These are phyloP conservation scores for Hyposoter dolosus DNA, from an alignment of 2,888 invertebrate species.

Conservation along the genomic window DNA sequence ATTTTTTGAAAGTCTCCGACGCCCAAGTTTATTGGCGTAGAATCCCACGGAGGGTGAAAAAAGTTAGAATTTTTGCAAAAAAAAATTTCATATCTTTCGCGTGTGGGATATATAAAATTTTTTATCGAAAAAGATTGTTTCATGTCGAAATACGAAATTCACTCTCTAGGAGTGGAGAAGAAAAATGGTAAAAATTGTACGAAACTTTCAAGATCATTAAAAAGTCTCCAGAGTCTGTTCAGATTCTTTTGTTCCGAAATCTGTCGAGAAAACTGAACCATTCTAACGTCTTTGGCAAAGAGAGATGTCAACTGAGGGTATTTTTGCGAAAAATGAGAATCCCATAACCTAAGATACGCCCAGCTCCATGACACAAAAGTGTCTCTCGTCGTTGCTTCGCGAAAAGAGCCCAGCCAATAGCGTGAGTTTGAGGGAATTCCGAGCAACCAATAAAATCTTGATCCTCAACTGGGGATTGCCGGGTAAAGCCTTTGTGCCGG, in stretches of 20 bases:
- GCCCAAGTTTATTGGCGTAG: background rate
- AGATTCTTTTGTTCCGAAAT: background rate
- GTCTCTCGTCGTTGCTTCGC: background rate
- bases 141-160: background rate
- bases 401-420: slow-evolving; percentile 3
- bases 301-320: background rate
- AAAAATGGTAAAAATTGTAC: background rate
- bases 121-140: background rate
- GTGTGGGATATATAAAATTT: no score
- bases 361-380: background rate
- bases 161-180: background rate
- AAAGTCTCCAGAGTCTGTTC: background rate
- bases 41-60: background rate
- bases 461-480: background rate
- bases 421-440: background rate
- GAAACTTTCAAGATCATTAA: background rate
- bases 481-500: background rate
- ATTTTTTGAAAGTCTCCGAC: background rate
- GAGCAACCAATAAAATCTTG: slow-evolving; percentile 16
- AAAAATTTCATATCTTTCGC: background rate
- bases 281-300: background rate
- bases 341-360: background rate
- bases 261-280: background rate
- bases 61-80: background rate
- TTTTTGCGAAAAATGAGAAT: background rate